These are phyloP conservation scores for Formica exsecta DNA, from an alignment of 1,140 invertebrate species.

Conservation along the genomic window DNA sequence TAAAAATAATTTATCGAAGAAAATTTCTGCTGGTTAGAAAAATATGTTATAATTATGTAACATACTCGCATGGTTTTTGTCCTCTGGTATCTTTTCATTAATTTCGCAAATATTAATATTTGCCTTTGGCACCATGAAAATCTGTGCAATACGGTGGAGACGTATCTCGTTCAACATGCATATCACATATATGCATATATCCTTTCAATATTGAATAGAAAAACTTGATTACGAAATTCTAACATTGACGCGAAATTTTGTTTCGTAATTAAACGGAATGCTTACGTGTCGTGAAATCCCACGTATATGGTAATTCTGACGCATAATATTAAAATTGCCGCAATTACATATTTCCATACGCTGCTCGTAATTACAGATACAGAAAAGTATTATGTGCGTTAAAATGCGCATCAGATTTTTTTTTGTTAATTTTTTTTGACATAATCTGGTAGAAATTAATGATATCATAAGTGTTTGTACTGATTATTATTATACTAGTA, in stretches of 20 bases:
- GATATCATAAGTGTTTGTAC: not conserved
- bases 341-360: conserved; percentile 35
- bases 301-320: conserved; percentile 21
- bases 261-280: conserved; percentile 14
- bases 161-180: not conserved
- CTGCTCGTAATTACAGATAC: not conserved
- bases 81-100: not conserved
- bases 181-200: not conserved
- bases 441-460: conserved; percentile 11
- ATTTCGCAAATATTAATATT: conserved; percentile 12
- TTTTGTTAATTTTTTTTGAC: conserved; percentile 8
- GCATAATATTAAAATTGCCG: conserved; percentile 49
- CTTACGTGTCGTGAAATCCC: conserved; percentile 24
- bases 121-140: not conserved
- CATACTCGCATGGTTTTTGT: not conserved
- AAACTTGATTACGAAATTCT: conserved; percentile 42
- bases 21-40: not conserved
- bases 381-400: conserved; percentile 5
- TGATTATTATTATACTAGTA: not conserved
- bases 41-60: conserved; percentile 8
- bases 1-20: not conserved
- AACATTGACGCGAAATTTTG: not conserved
- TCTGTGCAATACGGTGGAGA: not conserved
- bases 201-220: conserved; percentile 12
- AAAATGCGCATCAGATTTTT: not conserved